Base-by-base conservation (phyloP, 2,888 invertebrate species). In the Epinotia bilunana region DNA sequence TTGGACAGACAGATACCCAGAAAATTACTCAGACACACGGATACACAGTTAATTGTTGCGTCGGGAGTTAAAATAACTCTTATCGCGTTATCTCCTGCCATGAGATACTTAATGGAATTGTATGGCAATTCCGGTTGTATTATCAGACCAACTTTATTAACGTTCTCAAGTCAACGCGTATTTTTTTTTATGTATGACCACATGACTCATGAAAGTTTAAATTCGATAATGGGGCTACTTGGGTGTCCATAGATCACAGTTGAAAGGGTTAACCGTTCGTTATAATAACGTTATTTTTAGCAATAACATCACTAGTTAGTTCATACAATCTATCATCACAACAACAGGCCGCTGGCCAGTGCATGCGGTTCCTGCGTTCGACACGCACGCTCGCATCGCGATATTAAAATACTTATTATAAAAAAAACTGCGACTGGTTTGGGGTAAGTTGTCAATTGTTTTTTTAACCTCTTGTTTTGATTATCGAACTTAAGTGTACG, bases 401-500 rank as follows among this genome's bases (percentile, higher is more conserved):
- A 49, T 68, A 4, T 13, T 9, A 6, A n/a, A 13, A 20, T 39
- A 6, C 6, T n/a, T 53, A n/a, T 60, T 23, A 28, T 60, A 5
- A 20, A 9, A 13, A 60, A 60, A 60, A 23, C 13, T 33, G 67
- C 57, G 68, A 57, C 13, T 39, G 16, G 16, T 68, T 43, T 58
- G 18, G 23, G 68, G 68, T 68, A 43, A 7, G 68, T 58, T 43
- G 1, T 58, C 16, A 11, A n/a, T 53, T 43, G 39, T 68, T 20
- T 68, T 16, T 28, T 16, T 60, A 7, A 28, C 12, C 13, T 16
- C n/a, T 16, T 53, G 2, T 5, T n/a, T 53, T 53, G n/a, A n/a
- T 53, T 49, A 16, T 16, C n/a, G n/a, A 53, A 1, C 2, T 49
- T n/a, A 53, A n/a, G 53, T 53, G n/a, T 5, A 16, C 49, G 1